These are phyloP conservation scores for Remorina albescens DNA, from an alignment of 2,797 vertebrate species.

Conservation along the genomic window DNA sequence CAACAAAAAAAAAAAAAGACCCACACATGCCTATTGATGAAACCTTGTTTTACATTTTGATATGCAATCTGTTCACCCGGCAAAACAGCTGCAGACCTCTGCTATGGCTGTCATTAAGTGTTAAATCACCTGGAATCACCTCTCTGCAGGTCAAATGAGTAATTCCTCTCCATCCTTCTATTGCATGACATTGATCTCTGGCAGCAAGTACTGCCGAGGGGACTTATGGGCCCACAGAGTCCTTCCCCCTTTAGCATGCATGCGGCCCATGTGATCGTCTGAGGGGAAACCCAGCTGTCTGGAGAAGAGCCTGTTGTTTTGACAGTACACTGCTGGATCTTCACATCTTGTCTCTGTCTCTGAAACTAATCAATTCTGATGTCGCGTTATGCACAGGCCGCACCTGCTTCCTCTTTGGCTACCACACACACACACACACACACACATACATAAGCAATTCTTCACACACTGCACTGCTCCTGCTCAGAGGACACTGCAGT, in stretches of 20 bases:
- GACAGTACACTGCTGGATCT: slow-evolving; percentile 81
- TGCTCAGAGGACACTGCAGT: slow-evolving; percentile 20
- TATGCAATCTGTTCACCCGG: not conserved
- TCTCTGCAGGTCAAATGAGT: slow-evolving; percentile 47
- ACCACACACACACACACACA: slow-evolving; percentile 12
- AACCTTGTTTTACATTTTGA: slow-evolving; percentile 14
- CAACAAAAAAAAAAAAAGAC: not conserved
- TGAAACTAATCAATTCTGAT: slow-evolving; percentile 81
- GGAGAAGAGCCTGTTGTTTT: slow-evolving; percentile 82
- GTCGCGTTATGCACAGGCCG: slow-evolving; percentile 34
- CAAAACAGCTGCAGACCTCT: slow-evolving; percentile 23
- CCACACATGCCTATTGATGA: slow-evolving; percentile 16
- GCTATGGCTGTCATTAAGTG: slow-evolving; percentile 37
- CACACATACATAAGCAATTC: not conserved
- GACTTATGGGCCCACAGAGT: slow-evolving; percentile 42
- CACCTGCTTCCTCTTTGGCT: slow-evolving; percentile 68
- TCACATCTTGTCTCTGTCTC: slow-evolving; percentile 68
- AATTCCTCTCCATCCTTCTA: slow-evolving; percentile 39
- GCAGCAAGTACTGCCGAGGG: slow-evolving; percentile 16
- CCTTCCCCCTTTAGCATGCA: slow-evolving; percentile 40
- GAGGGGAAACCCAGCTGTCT: slow-evolving; percentile 86
- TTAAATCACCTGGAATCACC: slow-evolving; percentile 46
- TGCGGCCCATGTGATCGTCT: slow-evolving; percentile 56
- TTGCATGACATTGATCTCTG: slow-evolving; percentile 41
- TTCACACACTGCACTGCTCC: slow-evolving; percentile 13